A percentile compares a stretch with the other conserved stretches of the same genome.
phyloP scores from a whole-genome alignment of 2,797 vertebrate genomes.

The Meda fulgida region DNA sequence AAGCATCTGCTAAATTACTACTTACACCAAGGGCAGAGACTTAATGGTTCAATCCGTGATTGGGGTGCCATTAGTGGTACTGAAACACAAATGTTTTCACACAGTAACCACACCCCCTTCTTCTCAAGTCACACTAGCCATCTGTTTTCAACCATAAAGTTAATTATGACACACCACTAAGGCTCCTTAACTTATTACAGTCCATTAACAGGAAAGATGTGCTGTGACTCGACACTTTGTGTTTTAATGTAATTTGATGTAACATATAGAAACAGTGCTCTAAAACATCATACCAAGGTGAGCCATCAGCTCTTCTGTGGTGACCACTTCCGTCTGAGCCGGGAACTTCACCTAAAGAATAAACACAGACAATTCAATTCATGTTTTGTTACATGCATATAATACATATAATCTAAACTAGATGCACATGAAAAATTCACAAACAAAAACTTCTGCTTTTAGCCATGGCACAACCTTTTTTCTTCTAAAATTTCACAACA shows the following conservation, averaged over 20 bases:
- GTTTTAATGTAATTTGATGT: background rate
- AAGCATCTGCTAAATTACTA: slow-evolving; percentile 23
- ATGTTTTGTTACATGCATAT: background rate
- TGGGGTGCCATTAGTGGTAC: slow-evolving; percentile 27
- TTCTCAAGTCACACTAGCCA: slow-evolving; percentile 15
- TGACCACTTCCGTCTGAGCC: slow-evolving; percentile 89
- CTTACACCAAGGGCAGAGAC: slow-evolving; percentile 19
- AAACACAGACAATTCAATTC: background rate
- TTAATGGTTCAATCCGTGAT: slow-evolving; percentile 21
- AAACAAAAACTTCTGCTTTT: background rate
- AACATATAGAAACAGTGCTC: background rate
- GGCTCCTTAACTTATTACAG: background rate
- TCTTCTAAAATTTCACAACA: background rate
- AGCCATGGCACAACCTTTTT: background rate
- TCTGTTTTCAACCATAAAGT: slow-evolving; percentile 14
- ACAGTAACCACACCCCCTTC: slow-evolving; percentile 10
- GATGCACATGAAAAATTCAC: background rate
- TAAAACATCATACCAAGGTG: slow-evolving; percentile 83
- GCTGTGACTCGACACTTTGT: background rate
- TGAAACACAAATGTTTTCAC: slow-evolving; percentile 27
- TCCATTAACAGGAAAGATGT: background rate
- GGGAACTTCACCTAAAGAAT: slow-evolving; percentile 86
- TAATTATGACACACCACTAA: background rate
- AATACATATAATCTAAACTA: background rate
- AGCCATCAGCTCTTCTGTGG: slow-evolving; percentile 90